Percentiles rank a stretch among this genome's conserved stretches.
phyloP scores from a whole-genome alignment of 1,140 invertebrate genomes.

The Radopholus similis region DNA sequence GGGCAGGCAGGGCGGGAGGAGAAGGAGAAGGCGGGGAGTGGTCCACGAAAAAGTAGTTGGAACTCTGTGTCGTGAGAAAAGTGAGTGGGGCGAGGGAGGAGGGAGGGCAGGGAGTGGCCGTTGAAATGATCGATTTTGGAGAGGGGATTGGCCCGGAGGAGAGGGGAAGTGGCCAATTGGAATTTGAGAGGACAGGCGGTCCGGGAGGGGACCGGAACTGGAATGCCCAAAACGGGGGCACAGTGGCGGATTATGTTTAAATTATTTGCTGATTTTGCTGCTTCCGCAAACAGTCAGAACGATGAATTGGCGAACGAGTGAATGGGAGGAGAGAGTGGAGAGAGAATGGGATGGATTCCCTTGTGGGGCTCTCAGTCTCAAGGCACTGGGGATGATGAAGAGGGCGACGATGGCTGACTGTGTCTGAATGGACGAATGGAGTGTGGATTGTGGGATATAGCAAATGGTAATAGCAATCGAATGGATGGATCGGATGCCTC shows the following conservation, averaged over 20 bases:
- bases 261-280: too few species aligned
- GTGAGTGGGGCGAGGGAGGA: neutral
- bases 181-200: neutral
- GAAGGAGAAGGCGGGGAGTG: neutral
- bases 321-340: neutral
- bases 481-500: too few species aligned
- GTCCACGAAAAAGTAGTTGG: slow-evolving; percentile 13
- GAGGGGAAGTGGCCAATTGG: neutral
- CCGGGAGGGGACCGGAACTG: too few species aligned
- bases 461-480: neutral
- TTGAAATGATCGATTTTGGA: neutral
- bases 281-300: too few species aligned
- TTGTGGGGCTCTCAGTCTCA: neutral
- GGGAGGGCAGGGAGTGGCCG: neutral
- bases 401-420: neutral
- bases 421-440: neutral
- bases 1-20: neutral
- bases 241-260: too few species aligned
- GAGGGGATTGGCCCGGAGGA: neutral
- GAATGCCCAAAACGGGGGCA: too few species aligned
- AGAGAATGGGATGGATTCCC: neutral
- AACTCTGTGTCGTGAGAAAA: neutral
- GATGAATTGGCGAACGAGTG: neutral
- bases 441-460: neutral
- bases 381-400: neutral